Evolutionary conservation across 2,113 vertebrate genomes (phyloP).

Genomic region (Carollia perspicillata): DNA sequence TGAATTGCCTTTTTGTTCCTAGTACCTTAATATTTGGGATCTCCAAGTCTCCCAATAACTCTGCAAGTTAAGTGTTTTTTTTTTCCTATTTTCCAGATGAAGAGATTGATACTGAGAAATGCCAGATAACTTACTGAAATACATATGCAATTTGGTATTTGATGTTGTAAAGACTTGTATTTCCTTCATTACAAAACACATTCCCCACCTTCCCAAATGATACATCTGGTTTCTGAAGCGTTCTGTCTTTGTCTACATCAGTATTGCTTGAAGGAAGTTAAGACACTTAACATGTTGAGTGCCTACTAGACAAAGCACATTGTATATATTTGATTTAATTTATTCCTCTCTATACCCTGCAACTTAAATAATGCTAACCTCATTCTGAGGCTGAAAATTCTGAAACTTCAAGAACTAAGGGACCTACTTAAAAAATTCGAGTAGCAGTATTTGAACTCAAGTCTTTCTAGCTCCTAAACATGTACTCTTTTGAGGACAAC

Average conservation of each 20-base stretch:
- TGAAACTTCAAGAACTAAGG: neutral
- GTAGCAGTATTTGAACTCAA: neutral
- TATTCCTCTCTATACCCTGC: neutral
- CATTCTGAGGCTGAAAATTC: neutral
- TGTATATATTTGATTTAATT: neutral
- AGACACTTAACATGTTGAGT: neutral
- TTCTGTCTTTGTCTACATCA: neutral
- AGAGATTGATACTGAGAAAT: neutral
- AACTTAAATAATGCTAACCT: neutral
- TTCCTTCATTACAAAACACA: neutral
- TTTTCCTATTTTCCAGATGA: neutral
- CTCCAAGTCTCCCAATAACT: neutral
- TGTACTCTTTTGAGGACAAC: neutral
- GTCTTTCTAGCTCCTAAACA: neutral
- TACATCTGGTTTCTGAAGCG: neutral
- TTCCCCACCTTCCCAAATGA: neutral
- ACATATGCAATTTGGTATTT: neutral
- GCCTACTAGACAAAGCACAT: neutral
- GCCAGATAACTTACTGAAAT: neutral
- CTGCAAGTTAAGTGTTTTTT: neutral
- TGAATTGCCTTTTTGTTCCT: neutral
- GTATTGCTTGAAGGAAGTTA: neutral
- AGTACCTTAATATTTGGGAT: neutral
- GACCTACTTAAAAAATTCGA: neutral
- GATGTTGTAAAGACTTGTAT: neutral